Evolutionary conservation across 1,140 invertebrate genomes (phyloP), one percentile per base, ranked within the genome.

Genomic region (Globodera ellingtonae): DNA sequence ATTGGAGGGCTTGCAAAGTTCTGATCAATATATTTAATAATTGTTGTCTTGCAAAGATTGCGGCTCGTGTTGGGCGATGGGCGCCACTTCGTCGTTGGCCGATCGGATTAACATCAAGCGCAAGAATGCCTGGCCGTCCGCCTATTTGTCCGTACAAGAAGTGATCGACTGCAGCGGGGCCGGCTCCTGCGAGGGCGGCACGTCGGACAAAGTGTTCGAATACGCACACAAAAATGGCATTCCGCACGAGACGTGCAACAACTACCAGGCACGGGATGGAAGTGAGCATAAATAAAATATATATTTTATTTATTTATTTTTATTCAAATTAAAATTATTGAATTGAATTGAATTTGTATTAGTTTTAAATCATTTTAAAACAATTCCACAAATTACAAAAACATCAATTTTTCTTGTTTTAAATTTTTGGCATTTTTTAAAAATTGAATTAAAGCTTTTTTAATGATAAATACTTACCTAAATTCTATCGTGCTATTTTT

Each of bases 261-360:
- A 91, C 83, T 91, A 91, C 81, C 91, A 91, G 82, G 91, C 91
- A 7, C 90, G 90, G 67, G 88, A 91, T 83, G 91, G 91, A 88
- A 83, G 89, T 83, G 79, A 79, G 52, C 4, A 21, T 35, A 35
- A 35, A 35, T 24, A 24, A 35, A 35, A 35, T 35, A 35, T 35
- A 35, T 24, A 24, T 24, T 35, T 35, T n/a, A n/a, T n/a, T 35
- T 35, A 35, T 3, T 35, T 35, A 35, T 35, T 62, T 59, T 59
- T 62, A 18, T 62, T 18, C n/a, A 62, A 62, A 62, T 13, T 9
- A 52, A 52, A 52, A 10, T 9, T 6, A 52, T 10, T n/a, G n/a
- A n/a, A 24, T 24, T 24, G 24, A 24, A 24, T 78, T 78, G 72
- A 46, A 72, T 7, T 44, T 78, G 6, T 50, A 24, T 78, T 18